Evolutionary conservation across 2,113 vertebrate species (phyloP).

Genomic region (Natator depressus): DNA sequence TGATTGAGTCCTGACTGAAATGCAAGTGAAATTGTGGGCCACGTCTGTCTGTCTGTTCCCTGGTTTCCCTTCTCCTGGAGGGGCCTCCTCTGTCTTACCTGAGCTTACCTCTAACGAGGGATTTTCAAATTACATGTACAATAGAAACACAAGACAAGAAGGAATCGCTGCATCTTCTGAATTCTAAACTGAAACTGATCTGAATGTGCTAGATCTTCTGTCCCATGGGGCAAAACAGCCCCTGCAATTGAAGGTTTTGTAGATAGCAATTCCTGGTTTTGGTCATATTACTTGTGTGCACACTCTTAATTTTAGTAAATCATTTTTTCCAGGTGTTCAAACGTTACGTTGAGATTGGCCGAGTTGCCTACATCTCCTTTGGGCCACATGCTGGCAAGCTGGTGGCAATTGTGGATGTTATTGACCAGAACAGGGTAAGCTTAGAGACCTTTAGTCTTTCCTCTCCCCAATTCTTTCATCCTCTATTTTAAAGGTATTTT

Average conservation of each 20-base stretch:
- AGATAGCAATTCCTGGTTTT: not conserved
- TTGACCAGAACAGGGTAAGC: conserved; percentile 94
- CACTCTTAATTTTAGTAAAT: not conserved
- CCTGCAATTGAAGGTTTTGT: not conserved
- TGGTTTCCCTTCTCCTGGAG: not conserved
- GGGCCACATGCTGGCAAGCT: conserved; percentile 93
- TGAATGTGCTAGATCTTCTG: not conserved
- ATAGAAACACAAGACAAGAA: not conserved
- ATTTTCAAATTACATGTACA: too few species aligned
- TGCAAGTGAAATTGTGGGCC: not conserved
- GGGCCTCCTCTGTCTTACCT: too few species aligned
- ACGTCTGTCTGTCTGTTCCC: not conserved
- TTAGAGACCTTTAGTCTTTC: rapidly evolving
- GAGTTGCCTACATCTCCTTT: conserved; percentile 92
- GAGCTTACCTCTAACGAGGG: not conserved
- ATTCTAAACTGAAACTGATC: not conserved
- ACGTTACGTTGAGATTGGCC: conserved; percentile 95
- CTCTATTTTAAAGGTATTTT: not conserved
- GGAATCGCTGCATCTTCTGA: not conserved
- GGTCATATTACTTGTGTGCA: not conserved
- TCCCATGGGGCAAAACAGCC: not conserved
- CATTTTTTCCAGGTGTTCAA: conserved; percentile 90
- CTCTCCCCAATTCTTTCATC: not conserved
- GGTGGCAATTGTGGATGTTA: conserved; percentile 96
- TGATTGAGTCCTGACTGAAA: not conserved